These are phyloP conservation scores for Cantharis nigra DNA, from an alignment of 2,888 invertebrate genomes.

Conservation along the genomic window DNA sequence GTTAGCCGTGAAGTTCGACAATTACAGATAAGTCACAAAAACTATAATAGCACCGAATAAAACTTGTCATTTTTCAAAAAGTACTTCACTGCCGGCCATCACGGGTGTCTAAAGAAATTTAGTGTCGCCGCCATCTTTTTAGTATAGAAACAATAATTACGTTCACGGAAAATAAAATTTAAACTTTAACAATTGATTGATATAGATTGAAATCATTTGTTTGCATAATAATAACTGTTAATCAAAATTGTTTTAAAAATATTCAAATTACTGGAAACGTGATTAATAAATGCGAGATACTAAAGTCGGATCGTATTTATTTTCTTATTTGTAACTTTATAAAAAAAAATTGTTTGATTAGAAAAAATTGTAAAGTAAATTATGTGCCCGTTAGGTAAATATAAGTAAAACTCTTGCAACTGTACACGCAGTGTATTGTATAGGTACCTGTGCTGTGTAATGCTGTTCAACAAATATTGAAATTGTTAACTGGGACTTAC, in stretches of 20 bases:
- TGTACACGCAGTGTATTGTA: not conserved
- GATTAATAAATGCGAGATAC: not conserved
- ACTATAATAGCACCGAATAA: too few relatives aligned
- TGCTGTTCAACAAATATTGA: constrained; percentile 26
- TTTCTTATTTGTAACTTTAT: not conserved
- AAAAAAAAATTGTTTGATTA: not conserved
- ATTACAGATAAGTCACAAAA: too few relatives aligned
- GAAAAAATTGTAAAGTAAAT: not conserved
- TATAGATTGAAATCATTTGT: too few relatives aligned
- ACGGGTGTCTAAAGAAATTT: too few relatives aligned
- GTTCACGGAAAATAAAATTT: too few relatives aligned
- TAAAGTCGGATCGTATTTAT: not conserved
- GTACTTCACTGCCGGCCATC: too few relatives aligned
- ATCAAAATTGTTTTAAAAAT: not conserved
- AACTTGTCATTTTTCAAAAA: too few relatives aligned
- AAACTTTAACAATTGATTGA: too few relatives aligned
- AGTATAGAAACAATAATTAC: too few relatives aligned
- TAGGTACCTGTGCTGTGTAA: not conserved
- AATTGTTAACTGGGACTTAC: constrained; percentile 24
- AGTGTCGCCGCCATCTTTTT: too few relatives aligned
- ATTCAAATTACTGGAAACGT: not conserved
- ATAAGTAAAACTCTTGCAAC: constrained; percentile 19
- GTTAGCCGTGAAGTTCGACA: too few relatives aligned
- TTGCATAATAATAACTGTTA: too few relatives aligned
- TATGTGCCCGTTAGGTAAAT: constrained; percentile 20